phyloP scores from a whole-genome alignment of 2,797 vertebrate genomes.

The Danio jaintianensis region DNA sequence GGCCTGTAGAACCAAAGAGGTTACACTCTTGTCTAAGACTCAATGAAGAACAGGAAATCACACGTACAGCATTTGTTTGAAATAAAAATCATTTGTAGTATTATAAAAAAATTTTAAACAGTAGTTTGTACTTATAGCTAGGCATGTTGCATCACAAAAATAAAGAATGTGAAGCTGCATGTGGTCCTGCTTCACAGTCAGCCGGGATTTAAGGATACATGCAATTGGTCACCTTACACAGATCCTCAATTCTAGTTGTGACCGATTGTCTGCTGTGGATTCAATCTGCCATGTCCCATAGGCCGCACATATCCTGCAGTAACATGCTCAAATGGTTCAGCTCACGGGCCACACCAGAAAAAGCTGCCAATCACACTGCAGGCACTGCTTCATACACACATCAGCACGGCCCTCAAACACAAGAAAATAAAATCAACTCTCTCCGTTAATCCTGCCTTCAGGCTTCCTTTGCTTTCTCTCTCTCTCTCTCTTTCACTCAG shows the following conservation, averaged over 20 bases:
- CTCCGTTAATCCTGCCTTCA: constrained; percentile 43
- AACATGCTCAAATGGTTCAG: not conserved
- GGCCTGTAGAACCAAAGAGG: not conserved
- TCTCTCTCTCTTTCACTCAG: constrained; percentile 13
- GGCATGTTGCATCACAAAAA: not conserved
- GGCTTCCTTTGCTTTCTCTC: constrained; percentile 50
- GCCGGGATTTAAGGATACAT: constrained; percentile 12
- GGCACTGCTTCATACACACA: constrained; percentile 20
- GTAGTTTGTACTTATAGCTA: not conserved
- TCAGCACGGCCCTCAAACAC: constrained; percentile 23
- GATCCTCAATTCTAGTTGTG: constrained; percentile 3
- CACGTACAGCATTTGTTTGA: no score
- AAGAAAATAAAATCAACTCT: constrained; percentile 44
- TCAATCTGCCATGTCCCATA: not conserved
- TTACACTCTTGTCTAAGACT: not conserved
- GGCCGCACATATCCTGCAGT: constrained; percentile 1
- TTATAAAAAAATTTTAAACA: not conserved
- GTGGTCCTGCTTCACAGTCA: not conserved
- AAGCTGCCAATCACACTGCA: constrained; percentile 41
- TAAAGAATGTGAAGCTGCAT: not conserved
- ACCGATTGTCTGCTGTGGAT: not conserved
- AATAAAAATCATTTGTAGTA: no score
- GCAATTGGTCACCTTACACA: not conserved
- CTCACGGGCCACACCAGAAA: constrained; percentile 24
- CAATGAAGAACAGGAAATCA: no score